These are phyloP conservation scores for Polypedilum pembai DNA, from an alignment of 1,140 invertebrate species.

Conservation along the genomic window DNA sequence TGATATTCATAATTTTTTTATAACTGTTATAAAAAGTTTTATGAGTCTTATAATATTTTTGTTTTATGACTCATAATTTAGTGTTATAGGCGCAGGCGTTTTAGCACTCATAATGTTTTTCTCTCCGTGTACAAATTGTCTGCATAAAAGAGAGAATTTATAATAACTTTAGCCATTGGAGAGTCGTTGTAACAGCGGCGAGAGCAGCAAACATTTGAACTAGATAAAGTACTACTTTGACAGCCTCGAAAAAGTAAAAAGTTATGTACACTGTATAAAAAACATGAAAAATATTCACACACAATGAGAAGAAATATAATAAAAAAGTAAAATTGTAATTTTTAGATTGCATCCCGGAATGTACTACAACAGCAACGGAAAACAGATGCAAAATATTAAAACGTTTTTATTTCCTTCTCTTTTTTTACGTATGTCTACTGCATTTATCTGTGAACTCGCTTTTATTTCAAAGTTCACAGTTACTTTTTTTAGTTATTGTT, in stretches of 20 bases:
- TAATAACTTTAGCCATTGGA: too few species aligned
- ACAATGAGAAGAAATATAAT: background rate
- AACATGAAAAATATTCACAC: background rate
- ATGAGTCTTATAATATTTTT: too few species aligned
- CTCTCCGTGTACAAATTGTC: too few species aligned
- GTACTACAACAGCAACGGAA: background rate
- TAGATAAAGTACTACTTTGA: slow-evolving; percentile 13
- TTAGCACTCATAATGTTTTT: too few species aligned
- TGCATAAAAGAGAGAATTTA: too few species aligned
- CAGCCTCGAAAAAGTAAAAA: background rate
- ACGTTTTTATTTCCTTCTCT: background rate
- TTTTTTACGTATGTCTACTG: background rate
- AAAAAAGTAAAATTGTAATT: background rate
- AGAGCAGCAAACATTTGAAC: background rate
- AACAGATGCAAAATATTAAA: background rate
- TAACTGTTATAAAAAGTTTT: too few species aligned
- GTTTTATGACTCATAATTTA: too few species aligned
- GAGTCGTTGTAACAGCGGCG: too few species aligned
- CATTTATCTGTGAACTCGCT: background rate
- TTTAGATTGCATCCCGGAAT: slow-evolving; percentile 3
- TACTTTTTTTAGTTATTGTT: slow-evolving; percentile 11
- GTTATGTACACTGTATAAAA: background rate
- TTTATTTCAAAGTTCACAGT: background rate
- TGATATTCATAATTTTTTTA: too few species aligned
- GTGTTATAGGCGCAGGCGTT: too few species aligned